Percentiles rank a stretch among this genome's conserved stretches.
Conservation (phyloP, 2,888 invertebrate genomes). For the Heliconius erato region DNA sequence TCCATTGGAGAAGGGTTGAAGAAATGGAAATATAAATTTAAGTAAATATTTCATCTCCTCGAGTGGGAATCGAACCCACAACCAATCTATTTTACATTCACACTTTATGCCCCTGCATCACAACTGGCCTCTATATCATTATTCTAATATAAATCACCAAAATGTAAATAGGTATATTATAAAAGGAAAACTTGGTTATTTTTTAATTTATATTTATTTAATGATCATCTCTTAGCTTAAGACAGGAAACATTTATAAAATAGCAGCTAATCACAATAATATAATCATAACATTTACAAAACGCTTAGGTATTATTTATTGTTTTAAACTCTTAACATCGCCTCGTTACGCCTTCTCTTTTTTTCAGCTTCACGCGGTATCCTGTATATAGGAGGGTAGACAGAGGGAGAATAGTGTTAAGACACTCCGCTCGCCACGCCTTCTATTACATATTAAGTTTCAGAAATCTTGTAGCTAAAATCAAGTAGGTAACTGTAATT, state of each 20-base stretch:
- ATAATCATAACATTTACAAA: constrained; percentile 81
- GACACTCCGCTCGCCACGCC: too few relatives aligned
- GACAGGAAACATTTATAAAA: constrained; percentile 84
- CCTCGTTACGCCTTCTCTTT: constrained; percentile 53
- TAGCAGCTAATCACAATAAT: constrained; percentile 81
- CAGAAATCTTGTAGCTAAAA: neutral
- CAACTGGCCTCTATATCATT: neutral
- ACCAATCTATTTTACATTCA: too few relatives aligned
- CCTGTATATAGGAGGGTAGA: too few relatives aligned
- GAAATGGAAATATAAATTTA: too few relatives aligned
- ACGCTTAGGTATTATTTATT: constrained; percentile 62
- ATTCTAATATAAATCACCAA: neutral
- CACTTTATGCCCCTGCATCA: too few relatives aligned
- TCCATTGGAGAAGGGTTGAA: too few relatives aligned
- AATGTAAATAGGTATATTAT: neutral
- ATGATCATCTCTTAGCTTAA: constrained; percentile 79
- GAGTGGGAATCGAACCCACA: too few relatives aligned
- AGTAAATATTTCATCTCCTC: too few relatives aligned
- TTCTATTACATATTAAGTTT: neutral
- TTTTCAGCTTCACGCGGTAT: too few relatives aligned
- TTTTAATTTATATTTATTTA: constrained; percentile 78
- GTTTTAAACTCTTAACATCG: constrained; percentile 62
- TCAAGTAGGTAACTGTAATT: neutral
- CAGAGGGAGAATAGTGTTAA: too few relatives aligned
- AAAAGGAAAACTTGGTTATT: constrained; percentile 47